Base-by-base conservation (phyloP, 1,140 invertebrate genomes). In the Pseudomyrmex dendroicus region DNA sequence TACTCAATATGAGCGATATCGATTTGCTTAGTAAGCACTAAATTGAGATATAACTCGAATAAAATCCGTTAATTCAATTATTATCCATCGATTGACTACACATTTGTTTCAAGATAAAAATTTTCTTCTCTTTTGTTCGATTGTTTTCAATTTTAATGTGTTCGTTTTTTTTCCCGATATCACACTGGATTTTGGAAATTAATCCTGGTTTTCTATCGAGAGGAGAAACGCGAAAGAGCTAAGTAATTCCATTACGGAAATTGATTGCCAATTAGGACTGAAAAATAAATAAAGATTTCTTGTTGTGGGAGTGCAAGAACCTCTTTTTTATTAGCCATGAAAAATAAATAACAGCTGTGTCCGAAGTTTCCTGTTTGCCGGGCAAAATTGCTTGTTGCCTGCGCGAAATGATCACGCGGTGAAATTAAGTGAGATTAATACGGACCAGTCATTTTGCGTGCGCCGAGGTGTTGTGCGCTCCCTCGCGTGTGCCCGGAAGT, bases 391-490 rank as follows among this genome's bases (percentile, higher is more conserved):
- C 50, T 52, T 52, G 13, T 52, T 13, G 50, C 48, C 62, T 50
- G 73, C 22, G 63, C 52, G 46, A 35, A 85, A 67, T 84, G 89
- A 85, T 91, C 89, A 89, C 90, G 90, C 84, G 85, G 68, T 88
- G 89, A 90, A 91, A 92, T 92, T 91, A 91, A 92, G 87, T 80
- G 86, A 91, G 91, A 92, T 91, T 89, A 88, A 91, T 91, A 89
- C 89, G 89, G 86, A 91, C 89, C 86, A 76, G 89, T 83, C 68
- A 63, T 84, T 87, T 86, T 61, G 56, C 57, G 68, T 73, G 62
- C 73, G 73, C 80, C 77, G 35, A 67, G 48, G 15, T 48, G 44
- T 15, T 22, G 25, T 25, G 74, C 20, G 44, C 46, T 59, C 15
- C 67, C 22, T 72, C 67, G 77, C 77, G 67, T 61, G 52, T 73